Conservation (phyloP, 2,113 vertebrate genomes). For the Phainopepla nitens region DNA sequence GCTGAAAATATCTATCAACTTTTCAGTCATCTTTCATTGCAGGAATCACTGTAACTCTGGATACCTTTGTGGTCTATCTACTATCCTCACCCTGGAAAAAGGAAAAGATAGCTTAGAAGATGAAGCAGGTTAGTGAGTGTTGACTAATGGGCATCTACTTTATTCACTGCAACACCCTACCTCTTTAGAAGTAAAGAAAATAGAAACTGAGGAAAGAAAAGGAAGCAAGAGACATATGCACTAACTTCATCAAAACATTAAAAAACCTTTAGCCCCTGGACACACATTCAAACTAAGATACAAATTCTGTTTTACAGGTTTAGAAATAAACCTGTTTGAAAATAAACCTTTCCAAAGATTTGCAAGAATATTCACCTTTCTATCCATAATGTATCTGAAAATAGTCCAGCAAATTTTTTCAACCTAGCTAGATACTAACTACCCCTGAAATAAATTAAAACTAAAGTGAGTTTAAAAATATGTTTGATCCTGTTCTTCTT, state of each 20-base stretch:
- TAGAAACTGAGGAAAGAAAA: not conserved
- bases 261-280: not conserved
- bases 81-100: not conserved
- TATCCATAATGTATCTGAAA: not conserved
- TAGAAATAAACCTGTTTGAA: not conserved
- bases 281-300: not conserved
- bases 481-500: not conserved
- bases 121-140: not conserved
- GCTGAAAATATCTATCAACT: not conserved
- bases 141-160: not conserved
- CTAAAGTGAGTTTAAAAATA: not conserved
- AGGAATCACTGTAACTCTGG: not conserved
- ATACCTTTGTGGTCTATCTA: not conserved
- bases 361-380: not conserved
- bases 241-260: not conserved
- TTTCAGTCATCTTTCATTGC: not conserved
- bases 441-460: not conserved
- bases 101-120: not conserved
- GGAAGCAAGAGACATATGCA: not conserved
- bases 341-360: not conserved
- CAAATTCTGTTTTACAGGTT: not conserved
- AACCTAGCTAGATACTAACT: not conserved
- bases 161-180: not conserved
- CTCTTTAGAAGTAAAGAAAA: not conserved
- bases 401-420: not conserved